Evolutionary conservation across 92 coral and sea anemone genomes (phyloP), one percentile per base, ranked within the genome.

Genomic region (Epizoanthus illoricatus): DNA sequence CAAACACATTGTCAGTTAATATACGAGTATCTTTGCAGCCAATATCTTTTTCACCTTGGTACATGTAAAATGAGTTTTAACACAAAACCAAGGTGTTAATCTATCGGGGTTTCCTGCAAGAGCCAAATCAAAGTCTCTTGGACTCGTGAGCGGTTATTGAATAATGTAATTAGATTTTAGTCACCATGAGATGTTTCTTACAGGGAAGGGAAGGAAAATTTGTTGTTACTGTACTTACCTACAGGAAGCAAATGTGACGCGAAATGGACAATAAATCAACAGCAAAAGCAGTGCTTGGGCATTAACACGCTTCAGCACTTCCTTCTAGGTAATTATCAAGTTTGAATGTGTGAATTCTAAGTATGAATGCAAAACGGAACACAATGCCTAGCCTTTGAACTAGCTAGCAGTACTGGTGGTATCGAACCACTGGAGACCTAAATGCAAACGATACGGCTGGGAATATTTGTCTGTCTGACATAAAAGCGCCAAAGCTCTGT

Each of bases 301-400:
- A 62, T 78, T 43, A 78, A 41, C 82, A 63, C 71, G 82, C 47
- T 41, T 58, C 82, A 63, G 3, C 56, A 62, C 82, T 78, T 63
- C 82, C 82, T 63, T 64, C 71, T 58, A 60, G 71, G 65, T 78
- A 78, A 63, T 78, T 78, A 78, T 78, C 58, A 45, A 78, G 82
- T 78, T 58, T 49, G 71, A 78, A 78, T 78, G 82, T 78, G 82
- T 64, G 82, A 78, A 78, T 78, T 17, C 13, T 12, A 63, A 75
- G 68, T 58, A 75, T 75, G 81, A 78, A 63, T 63, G 15, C 70
- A 16, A 62, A 78, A 62, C 82, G 66, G 7, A 15, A 24, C 59
- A 64, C 41, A 78, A 68, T 68, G 49, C 49, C 33, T 28, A 28
- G 33, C 33, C 5, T 67, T 68, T 68, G 43, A 36, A 40, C 23